A percentile compares a stretch with the other conserved stretches of the same genome.
Evolutionary conservation across 2,113 vertebrate species (phyloP).

Genomic region (Prochilodus magdalenae): DNA sequence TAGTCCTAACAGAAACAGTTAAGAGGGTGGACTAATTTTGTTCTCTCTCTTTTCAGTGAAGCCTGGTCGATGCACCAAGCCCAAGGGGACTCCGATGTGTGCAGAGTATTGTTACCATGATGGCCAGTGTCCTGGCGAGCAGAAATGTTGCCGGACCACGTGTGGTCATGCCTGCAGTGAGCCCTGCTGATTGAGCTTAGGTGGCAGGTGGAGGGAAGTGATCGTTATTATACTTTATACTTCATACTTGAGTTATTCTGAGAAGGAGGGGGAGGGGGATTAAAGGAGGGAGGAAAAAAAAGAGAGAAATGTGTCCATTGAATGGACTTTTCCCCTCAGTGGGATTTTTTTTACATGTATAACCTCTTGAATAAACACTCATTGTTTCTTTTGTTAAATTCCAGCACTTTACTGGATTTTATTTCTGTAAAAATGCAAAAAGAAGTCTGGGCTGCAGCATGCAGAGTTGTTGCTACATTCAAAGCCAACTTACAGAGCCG

Average conservation of each 20-base stretch:
- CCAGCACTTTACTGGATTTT: constrained; percentile 3
- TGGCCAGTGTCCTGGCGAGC: constrained; percentile 70
- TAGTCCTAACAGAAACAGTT: no score
- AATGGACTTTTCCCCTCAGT: neutral
- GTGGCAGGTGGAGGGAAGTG: neutral
- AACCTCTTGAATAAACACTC: constrained; percentile 52
- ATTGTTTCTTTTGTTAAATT: constrained; percentile 21
- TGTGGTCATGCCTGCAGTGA: constrained; percentile 74
- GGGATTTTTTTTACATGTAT: constrained; percentile 21
- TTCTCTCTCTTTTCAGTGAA: constrained; percentile 67
- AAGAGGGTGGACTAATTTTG: neutral
- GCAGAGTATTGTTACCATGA: constrained; percentile 76
- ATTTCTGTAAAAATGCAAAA: neutral
- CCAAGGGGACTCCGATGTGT: constrained; percentile 70
- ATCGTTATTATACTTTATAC: neutral
- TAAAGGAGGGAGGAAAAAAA: neutral
- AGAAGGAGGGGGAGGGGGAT: neutral
- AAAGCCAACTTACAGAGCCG: neutral
- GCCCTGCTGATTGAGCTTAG: constrained; percentile 66
- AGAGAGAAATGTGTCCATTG: no score
- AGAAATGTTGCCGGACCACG: constrained; percentile 76
- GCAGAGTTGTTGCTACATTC: neutral
- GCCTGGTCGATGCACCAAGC: constrained; percentile 66
- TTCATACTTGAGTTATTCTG: constrained; percentile 13
- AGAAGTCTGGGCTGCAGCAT: neutral